Evolutionary conservation across 2,888 invertebrate genomes (phyloP), one percentile per base, ranked within the genome.

Genomic region (Ommatoiulus sabulosus): DNA sequence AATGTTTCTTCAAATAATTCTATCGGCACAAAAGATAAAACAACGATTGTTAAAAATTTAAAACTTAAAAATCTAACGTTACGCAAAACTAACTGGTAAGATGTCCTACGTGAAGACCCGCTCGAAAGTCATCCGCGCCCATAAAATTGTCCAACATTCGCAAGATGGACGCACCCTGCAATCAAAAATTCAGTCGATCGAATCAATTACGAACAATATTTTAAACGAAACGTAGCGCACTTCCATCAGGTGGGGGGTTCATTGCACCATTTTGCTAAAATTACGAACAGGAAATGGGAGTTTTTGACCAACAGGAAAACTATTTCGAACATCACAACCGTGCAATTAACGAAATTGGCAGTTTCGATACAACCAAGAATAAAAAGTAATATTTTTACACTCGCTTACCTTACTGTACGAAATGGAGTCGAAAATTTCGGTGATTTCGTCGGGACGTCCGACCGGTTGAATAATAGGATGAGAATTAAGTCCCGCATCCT

Each of bases 391-490:
- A 35, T 35, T 35, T 35, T 35, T 1, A 1, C 35, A 35, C 35
- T 35, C 46, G 43, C 90, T 92, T 92, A 96, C 97, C 94, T 98
- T 98, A 90, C 95, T 95, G 92, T 99, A 99, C 0, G 98, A 97
- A 90, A 99, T 98, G 0, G 94, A 93, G 92, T 98, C 98, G 92
- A 98, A 98, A 89, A 98, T 95, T 90, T 97, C 96, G 0, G 96
- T 97, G 89, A 99, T 98, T 93, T 98, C 95, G 92, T 96, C 96
- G 0, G 98, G 98, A 90, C 96, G 96, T 46, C 94, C 94, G 20
- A 98, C 98, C 0, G 94, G 94, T 92, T 97, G 96, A 8, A 97
- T 96, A 90, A 99, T 97, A 0, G 98, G 97, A 93, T 98, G 98
- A 0, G 98, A 97, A 87, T 96, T 96, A 6, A 96, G 92, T 87